Percentiles rank a stretch among this genome's conserved stretches.
Conservation (phyloP, 2,113 vertebrate species). For the Microcebus tavaratra region DNA sequence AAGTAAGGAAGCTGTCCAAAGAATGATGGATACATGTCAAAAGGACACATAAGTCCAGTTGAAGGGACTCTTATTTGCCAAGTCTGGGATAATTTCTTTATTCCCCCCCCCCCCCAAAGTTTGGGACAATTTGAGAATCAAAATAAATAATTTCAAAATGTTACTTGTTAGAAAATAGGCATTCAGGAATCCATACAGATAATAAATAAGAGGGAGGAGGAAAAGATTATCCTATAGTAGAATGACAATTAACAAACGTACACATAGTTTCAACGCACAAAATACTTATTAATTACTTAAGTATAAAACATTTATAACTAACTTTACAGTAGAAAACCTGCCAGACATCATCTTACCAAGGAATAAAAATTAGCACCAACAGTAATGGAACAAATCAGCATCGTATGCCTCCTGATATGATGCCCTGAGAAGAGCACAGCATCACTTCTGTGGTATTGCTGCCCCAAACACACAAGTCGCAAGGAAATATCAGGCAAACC, state of each 20-base stretch:
- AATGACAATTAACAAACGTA: neutral
- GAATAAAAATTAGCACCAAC: neutral
- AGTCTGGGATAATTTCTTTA: neutral
- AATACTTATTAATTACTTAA: neutral
- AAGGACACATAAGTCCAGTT: neutral
- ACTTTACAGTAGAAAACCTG: neutral
- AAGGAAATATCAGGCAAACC: no score
- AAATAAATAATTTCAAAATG: neutral
- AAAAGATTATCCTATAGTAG: neutral
- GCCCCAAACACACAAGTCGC: no score
- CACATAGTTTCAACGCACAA: neutral
- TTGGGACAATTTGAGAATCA: neutral
- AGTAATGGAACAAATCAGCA: neutral
- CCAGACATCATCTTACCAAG: neutral
- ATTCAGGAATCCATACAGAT: neutral
- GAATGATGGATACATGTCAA: neutral
- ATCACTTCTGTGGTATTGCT: no score
- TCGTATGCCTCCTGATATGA: neutral
- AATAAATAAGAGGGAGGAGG: neutral
- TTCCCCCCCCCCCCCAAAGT: neutral
- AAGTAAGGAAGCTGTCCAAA: neutral
- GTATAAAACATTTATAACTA: neutral
- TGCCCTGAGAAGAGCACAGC: no score
- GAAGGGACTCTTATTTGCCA: neutral
- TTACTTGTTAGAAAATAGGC: neutral